Evolutionary conservation across 2,888 invertebrate species (phyloP).

Genomic region (Cryptocephalus moraei): DNA sequence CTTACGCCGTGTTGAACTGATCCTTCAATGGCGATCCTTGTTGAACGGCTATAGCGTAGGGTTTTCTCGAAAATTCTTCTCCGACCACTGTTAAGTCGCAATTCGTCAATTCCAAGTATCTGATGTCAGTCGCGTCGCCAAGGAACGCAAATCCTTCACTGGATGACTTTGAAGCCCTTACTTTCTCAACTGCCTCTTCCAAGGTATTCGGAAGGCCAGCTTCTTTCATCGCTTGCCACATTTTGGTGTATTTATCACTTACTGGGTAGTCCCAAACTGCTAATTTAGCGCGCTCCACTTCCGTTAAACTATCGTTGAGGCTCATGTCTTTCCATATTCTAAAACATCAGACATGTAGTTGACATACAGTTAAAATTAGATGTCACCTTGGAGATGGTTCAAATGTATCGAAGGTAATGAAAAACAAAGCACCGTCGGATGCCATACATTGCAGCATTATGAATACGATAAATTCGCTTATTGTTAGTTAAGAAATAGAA

Average conservation of each 20-base stretch:
- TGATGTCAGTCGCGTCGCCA: slow-evolving; percentile 86
- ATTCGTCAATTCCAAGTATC: slow-evolving; percentile 60
- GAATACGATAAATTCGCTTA: no score
- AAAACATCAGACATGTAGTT: no score
- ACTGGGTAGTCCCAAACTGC: slow-evolving; percentile 99
- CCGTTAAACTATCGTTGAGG: slow-evolving; percentile 82
- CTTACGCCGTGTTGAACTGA: slow-evolving; percentile 91
- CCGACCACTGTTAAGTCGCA: slow-evolving; percentile 90
- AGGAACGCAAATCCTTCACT: slow-evolving; percentile 46
- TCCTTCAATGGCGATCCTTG: slow-evolving; percentile 91
- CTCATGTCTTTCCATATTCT: slow-evolving; percentile 99
- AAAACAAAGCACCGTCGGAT: no score
- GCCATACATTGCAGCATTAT: no score
- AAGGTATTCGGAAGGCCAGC: slow-evolving; percentile 70
- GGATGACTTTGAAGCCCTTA: slow-evolving; percentile 55
- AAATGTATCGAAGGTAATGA: no score
- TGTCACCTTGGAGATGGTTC: not conserved
- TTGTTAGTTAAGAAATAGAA: no score
- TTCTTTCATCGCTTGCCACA: slow-evolving; percentile 92
- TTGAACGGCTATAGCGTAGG: slow-evolving; percentile 94
- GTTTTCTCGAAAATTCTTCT: slow-evolving; percentile 94
- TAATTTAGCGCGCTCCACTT: slow-evolving; percentile 82
- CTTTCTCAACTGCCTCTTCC: slow-evolving; percentile 69
- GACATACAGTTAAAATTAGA: not conserved
- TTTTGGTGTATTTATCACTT: slow-evolving; percentile 95